Percentiles rank a stretch among this genome's conserved stretches.
Conservation (phyloP, 2,113 vertebrate species). For the Malurus alboscapulatus region DNA sequence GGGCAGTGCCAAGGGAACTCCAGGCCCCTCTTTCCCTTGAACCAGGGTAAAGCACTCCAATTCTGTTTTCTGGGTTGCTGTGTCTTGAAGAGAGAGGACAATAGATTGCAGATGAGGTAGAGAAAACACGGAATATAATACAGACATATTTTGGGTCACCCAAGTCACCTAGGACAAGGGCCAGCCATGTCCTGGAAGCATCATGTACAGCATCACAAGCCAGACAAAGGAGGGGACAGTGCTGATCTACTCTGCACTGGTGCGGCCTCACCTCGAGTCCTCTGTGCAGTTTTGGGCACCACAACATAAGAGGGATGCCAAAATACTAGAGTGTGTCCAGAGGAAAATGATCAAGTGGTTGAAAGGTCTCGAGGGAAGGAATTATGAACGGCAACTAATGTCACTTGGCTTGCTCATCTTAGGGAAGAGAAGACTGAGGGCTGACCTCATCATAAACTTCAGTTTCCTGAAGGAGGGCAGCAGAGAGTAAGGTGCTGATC, state of each 20-base stretch:
- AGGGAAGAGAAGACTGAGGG: not conserved
- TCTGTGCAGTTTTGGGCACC: not conserved
- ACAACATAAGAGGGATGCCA: not conserved
- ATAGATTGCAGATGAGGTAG: not conserved
- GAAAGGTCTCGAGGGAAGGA: not conserved
- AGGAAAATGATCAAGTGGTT: not conserved
- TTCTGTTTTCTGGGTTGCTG: not conserved
- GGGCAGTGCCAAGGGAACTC: no score
- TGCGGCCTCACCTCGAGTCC: not conserved
- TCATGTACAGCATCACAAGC: not conserved
- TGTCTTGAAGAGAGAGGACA: not conserved
- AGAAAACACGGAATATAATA: not conserved
- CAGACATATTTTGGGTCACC: not conserved
- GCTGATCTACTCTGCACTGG: not conserved
- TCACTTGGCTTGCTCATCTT: not conserved
- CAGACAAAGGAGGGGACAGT: not conserved
- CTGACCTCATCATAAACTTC: no score
- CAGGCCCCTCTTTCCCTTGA: not conserved
- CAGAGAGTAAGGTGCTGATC: not conserved
- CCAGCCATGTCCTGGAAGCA: not conserved
- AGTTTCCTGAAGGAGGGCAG: not conserved
- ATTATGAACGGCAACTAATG: not conserved
- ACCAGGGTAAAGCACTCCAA: not conserved
- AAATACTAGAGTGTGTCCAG: not conserved
- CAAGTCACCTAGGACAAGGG: not conserved